Evolutionary conservation across 2,888 invertebrate species (phyloP).

Genomic region (Polyommatus iphigenia): DNA sequence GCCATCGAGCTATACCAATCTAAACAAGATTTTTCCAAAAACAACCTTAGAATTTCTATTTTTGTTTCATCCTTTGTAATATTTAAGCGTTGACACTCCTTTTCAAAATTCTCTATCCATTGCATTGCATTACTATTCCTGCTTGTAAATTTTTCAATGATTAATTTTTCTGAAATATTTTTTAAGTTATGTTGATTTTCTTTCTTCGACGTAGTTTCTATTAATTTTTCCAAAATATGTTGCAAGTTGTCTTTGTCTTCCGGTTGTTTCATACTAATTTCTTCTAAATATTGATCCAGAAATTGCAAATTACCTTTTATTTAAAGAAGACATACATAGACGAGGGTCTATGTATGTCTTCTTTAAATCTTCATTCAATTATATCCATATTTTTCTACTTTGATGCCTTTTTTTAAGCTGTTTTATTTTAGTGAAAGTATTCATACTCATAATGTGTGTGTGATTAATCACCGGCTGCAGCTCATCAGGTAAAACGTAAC

Average conservation of each 20-base stretch:
- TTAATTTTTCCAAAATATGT: too few species aligned
- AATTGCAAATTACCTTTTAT: constrained; percentile 17
- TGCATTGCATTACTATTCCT: constrained; percentile 29
- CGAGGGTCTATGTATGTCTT: constrained; percentile 24
- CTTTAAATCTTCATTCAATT: constrained; percentile 20
- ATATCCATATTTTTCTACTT: constrained; percentile 26
- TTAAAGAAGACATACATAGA: too few species aligned
- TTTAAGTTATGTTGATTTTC: too few species aligned
- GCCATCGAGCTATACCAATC: too few species aligned
- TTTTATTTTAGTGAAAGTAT: constrained; percentile 9
- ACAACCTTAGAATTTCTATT: too few species aligned
- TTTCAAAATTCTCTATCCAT: constrained; percentile 32
- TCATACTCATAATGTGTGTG: constrained; percentile 49
- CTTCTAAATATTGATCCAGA: too few species aligned
- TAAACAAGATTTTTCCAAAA: too few species aligned
- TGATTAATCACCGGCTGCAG: constrained; percentile 28
- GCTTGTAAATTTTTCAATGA: constrained; percentile 30
- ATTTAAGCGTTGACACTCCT: too few species aligned
- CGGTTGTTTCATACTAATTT: too few species aligned
- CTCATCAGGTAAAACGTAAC: constrained; percentile 34
- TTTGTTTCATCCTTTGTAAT: too few species aligned
- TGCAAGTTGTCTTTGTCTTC: too few species aligned
- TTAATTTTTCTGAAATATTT: constrained; percentile 26
- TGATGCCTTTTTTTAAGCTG: constrained; percentile 9
- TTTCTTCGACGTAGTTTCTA: too few species aligned